A percentile compares a stretch with the other conserved stretches of the same genome.
Conservation (phyloP, 2,888 invertebrate species). For the Microchrysa polita region DNA sequence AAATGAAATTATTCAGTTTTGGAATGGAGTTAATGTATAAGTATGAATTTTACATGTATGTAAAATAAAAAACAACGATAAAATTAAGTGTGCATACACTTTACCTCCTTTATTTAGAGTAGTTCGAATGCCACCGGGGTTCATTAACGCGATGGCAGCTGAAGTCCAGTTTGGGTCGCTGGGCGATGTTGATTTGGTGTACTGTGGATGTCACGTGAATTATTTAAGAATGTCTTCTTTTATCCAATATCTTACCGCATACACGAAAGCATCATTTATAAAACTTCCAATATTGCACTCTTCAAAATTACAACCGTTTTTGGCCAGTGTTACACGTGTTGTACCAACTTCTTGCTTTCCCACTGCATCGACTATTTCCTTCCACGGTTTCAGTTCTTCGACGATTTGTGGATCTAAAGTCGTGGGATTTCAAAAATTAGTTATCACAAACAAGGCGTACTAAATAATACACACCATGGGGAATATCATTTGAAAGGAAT, state of each 20-base stretch:
- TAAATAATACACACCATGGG: slow-evolving; percentile 70
- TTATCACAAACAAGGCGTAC: no score
- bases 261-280: slow-evolving; percentile 76
- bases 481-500: slow-evolving; percentile 70
- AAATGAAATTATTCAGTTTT: slow-evolving; percentile 53
- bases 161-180: slow-evolving; percentile 70
- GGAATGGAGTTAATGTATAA: background rate
- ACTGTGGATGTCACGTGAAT: slow-evolving; percentile 16
- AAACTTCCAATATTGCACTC: slow-evolving; percentile 83
- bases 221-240: background rate
- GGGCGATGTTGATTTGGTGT: slow-evolving; percentile 60
- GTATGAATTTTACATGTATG: background rate
- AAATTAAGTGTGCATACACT: background rate
- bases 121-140: slow-evolving; percentile 77
- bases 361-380: slow-evolving; percentile 67
- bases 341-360: slow-evolving; percentile 70
- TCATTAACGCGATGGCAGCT: slow-evolving; percentile 73
- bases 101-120: slow-evolving; percentile 73
- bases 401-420: slow-evolving; percentile 70
- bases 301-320: slow-evolving; percentile 66
- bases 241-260: slow-evolving; percentile 65
- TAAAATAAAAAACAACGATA: no score
- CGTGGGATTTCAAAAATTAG: background rate
- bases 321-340: slow-evolving; percentile 69
- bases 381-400: slow-evolving; percentile 70